Base-by-base conservation (phyloP, 2,113 vertebrate species). In the Mirza zaza region DNA sequence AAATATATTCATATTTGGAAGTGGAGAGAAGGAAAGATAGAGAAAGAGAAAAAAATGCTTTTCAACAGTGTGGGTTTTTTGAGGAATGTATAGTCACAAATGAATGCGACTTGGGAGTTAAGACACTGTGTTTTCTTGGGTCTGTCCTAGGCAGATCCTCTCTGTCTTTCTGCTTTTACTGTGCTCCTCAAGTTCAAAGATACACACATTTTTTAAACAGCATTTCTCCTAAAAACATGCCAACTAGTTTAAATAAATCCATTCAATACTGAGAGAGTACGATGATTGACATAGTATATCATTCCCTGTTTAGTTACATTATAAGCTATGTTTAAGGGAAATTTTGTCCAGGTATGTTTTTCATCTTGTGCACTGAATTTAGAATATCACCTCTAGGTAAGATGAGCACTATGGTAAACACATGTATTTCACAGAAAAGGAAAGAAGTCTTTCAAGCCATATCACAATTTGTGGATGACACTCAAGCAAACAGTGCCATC, bases 71-170 rank as follows among this genome's bases (percentile, higher is more conserved):
- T 2, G 3, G 5, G 18, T 11, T 36, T 17, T 21, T 17, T 36
- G 52, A 27, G 17, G 48, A 79, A 50, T 11, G 0, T 15, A 0
- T 0, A 4, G 1, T 23, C 63, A 0, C 0, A 15, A 48, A 23
- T 48, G 42, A 55, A 61, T 1, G 20, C 50, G n/a, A 82, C 3
- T 2, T 39, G 4, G 29, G 2, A 25, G 48, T 55, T 12, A 1
- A 0, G 10, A 18, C 17, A 9, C 8, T 55, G 48, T 50, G 1
- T 27, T 8, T 9, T 39, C 17, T 65, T 12, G 8, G 32, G 23
- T 55, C 34, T 29, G 23, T 95, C 18, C 1, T 7, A 1, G 27
- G 7, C 10, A 42, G 29, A 25, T n/a, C 8, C 8, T 11, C 8
- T 4, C n/a, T 34, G 10, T 61, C 29, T 87, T 50, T 18, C 45